Conservation (phyloP, 2,888 invertebrate species). For the Chloromyia formosa region DNA sequence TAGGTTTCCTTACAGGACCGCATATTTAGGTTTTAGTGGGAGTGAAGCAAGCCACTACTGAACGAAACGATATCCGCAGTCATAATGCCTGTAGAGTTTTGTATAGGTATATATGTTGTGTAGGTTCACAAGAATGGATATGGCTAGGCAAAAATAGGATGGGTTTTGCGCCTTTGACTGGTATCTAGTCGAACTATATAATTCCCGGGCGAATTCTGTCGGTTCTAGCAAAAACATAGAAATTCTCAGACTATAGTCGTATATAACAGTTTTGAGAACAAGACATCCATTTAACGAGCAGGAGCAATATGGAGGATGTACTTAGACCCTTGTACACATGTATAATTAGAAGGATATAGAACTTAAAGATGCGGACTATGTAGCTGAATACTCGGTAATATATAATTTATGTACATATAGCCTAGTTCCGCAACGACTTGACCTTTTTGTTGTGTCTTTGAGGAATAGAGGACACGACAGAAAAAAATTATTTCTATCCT, state of each 20-base stretch:
- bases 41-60: constrained; percentile 62
- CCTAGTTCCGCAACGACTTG: not conserved
- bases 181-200: constrained; percentile 35
- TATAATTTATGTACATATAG: not conserved
- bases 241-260: constrained; percentile 37
- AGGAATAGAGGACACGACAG: not conserved
- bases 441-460: constrained; percentile 1
- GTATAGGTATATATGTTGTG: constrained; percentile 32
- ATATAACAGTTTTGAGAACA: constrained; percentile 23
- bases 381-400: not conserved
- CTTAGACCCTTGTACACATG: constrained; percentile 26
- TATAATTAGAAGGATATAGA: constrained; percentile 43
- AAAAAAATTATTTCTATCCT: not conserved
- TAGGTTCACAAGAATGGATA: constrained; percentile 41
- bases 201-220: constrained; percentile 4
- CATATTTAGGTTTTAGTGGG: constrained; percentile 66
- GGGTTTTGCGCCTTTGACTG: constrained; percentile 7
- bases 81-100: constrained; percentile 49
- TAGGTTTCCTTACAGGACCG: constrained; percentile 66
- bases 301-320: constrained; percentile 45
- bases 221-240: constrained; percentile 9
- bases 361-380: not conserved
- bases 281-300: constrained; percentile 46
- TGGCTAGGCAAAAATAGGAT: constrained; percentile 19
- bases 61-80: constrained; percentile 62